phyloP scores from a whole-genome alignment of 2,888 invertebrate species.

The Tillus elongatus region DNA sequence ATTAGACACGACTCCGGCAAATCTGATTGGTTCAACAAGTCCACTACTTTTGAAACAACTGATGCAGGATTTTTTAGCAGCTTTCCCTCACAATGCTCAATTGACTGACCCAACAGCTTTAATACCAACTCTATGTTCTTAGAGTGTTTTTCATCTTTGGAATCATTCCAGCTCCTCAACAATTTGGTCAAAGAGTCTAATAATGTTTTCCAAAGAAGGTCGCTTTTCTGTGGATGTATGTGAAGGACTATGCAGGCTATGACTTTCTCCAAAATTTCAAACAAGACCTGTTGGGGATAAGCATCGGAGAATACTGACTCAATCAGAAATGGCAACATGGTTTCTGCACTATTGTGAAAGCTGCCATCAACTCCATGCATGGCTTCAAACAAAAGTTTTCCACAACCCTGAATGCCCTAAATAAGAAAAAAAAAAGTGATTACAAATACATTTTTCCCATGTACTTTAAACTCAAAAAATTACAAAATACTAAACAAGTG shows the following conservation, averaged over 20 bases:
- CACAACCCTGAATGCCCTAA: conserved; percentile 70
- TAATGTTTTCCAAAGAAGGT: conserved; percentile 56
- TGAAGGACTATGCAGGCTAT: conserved; percentile 53
- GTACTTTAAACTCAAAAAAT: too few relatives aligned
- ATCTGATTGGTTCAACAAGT: conserved; percentile 43
- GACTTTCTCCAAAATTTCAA: conserved; percentile 57
- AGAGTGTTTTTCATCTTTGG: conserved; percentile 15
- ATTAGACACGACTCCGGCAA: conserved; percentile 44
- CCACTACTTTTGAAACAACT: conserved; percentile 51
- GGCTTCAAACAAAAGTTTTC: conserved; percentile 81
- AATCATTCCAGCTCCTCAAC: conserved; percentile 13
- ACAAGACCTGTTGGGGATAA: conserved; percentile 49
- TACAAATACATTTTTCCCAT: too few relatives aligned
- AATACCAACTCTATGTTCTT: conserved; percentile 38
- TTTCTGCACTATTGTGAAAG: conserved; percentile 75
- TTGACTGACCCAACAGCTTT: conserved; percentile 50
- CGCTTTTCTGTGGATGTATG: conserved; percentile 55
- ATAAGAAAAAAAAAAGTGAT: conserved; percentile 21
- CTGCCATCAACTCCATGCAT: conserved; percentile 72
- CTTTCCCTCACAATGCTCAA: conserved; percentile 56
- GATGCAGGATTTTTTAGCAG: conserved; percentile 51
- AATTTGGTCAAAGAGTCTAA: conserved; percentile 36
- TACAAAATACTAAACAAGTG: too few relatives aligned
- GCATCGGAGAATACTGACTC: conserved; percentile 48
- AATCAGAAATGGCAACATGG: conserved; percentile 60